Conservation (phyloP, 2,797 vertebrate genomes). For the Buphagus erythrorhynchus region DNA sequence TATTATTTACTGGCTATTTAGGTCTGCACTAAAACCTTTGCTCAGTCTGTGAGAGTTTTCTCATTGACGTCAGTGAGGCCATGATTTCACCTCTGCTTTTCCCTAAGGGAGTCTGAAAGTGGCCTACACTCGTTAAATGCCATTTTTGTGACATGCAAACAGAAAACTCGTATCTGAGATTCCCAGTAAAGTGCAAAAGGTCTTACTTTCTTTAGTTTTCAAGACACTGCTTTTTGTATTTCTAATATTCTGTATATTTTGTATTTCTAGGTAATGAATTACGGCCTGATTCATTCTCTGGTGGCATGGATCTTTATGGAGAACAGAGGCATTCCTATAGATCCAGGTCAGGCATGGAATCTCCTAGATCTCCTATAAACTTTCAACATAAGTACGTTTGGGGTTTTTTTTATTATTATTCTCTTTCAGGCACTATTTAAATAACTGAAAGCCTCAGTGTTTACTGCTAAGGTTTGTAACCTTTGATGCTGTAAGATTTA, state of each 20-base stretch:
- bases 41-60: background rate
- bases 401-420: background rate
- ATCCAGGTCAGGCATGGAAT: conserved; percentile 86
- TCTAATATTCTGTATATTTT: conserved; percentile 42
- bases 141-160: background rate
- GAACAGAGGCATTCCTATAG: conserved; percentile 82
- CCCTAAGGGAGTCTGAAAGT: background rate
- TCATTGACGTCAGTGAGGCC: background rate
- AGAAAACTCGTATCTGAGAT: background rate
- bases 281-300: conserved; percentile 84
- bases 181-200: background rate
- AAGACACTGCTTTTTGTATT: background rate
- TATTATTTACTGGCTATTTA: background rate
- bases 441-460: background rate
- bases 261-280: conserved; percentile 80
- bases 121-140: background rate
- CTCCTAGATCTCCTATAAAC: conserved; percentile 81
- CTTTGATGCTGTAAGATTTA: background rate
- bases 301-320: conserved; percentile 84
- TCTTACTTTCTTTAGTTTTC: background rate
- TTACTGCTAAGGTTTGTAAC: background rate
- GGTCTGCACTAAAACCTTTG: background rate
- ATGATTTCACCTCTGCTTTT: background rate
- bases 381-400: conserved; percentile 81
- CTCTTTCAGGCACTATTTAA: background rate